phyloP scores from a whole-genome alignment of 1,140 invertebrate genomes.

The Galendromus occidentalis region DNA sequence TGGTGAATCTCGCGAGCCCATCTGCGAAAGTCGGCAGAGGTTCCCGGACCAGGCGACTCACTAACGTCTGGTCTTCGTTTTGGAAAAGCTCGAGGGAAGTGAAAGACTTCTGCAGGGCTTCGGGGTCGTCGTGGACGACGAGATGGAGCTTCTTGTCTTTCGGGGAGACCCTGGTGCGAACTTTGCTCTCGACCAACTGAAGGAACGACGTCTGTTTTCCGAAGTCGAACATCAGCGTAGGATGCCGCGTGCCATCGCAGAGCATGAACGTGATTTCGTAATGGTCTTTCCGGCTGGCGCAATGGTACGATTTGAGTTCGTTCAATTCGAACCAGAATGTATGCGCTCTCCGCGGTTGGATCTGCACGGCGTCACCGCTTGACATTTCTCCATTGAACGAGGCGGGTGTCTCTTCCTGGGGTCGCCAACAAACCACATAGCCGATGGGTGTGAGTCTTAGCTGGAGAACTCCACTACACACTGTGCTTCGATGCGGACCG shows the following conservation, averaged over 20 bases:
- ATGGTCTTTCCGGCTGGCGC: not conserved
- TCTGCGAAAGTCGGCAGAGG: conserved; percentile 48
- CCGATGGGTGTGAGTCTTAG: not conserved
- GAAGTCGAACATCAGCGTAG: not conserved
- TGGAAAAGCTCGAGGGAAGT: conserved; percentile 57
- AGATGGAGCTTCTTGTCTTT: conserved; percentile 40
- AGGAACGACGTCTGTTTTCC: not conserved
- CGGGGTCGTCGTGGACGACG: conserved; percentile 43
- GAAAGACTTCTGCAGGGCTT: conserved; percentile 54
- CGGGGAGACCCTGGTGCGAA: not conserved
- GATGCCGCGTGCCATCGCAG: not conserved
- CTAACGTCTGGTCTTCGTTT: conserved; percentile 39
- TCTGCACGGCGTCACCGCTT: not conserved
- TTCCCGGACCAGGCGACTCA: conserved; percentile 25
- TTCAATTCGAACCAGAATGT: not conserved
- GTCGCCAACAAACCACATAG: not conserved
- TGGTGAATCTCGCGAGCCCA: conserved; percentile 60
- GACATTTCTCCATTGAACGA: not conserved
- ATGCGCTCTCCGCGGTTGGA: not conserved
- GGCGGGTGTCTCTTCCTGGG: not conserved
- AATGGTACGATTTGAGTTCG: not conserved
- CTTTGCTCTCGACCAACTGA: not conserved
- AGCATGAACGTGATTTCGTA: not conserved
- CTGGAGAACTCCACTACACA: not conserved
- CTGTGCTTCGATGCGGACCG: not conserved